Evolutionary conservation across 2,113 vertebrate genomes (phyloP).

Genomic region (Urocynchramus pylzowi): DNA sequence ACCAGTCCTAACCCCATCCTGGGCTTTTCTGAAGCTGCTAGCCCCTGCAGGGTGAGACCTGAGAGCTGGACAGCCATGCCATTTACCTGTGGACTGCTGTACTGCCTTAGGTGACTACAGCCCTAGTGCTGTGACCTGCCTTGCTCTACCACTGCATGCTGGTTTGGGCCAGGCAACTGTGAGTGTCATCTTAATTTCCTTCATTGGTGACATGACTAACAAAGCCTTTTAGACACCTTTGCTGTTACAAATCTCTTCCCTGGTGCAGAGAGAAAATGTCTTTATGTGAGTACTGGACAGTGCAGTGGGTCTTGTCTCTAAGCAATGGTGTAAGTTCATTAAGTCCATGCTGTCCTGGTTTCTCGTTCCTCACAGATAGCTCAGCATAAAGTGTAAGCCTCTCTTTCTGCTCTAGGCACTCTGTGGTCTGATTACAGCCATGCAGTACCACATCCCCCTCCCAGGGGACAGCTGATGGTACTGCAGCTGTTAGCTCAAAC

Average conservation of each 20-base stretch:
- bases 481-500: background rate
- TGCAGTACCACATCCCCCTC: background rate
- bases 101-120: background rate
- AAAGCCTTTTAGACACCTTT: background rate
- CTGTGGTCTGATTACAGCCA: background rate
- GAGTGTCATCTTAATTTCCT: background rate
- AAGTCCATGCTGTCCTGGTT: background rate
- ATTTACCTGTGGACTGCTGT: background rate
- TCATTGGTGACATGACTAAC: background rate
- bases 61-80: background rate
- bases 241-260: background rate
- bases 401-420: background rate
- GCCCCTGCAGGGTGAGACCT: background rate
- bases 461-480: background rate
- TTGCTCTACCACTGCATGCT: background rate
- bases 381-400: background rate
- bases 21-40: background rate
- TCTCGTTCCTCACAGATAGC: background rate
- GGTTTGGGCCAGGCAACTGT: background rate
- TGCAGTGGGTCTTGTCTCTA: background rate
- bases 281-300: background rate
- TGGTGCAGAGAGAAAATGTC: background rate
- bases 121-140: background rate
- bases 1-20: background rate
- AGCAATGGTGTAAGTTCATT: background rate